Percentiles rank a stretch among this genome's conserved stretches.
Conservation (phyloP, 2,113 vertebrate species). For the Nicator chloris region DNA sequence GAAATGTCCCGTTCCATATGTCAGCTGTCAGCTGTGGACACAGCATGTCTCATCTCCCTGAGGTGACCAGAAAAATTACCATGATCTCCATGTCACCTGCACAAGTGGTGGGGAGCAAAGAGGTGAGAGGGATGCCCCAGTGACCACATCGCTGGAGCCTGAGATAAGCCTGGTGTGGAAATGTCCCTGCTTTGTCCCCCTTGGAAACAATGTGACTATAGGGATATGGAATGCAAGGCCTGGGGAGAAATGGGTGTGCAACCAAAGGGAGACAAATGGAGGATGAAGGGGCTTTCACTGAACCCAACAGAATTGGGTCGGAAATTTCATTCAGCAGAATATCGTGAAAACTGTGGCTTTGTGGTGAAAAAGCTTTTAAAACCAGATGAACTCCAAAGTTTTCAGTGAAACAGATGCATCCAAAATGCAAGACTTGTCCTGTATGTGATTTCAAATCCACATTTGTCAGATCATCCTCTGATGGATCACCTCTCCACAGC, state of each 20-base stretch:
- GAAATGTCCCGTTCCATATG: neutral
- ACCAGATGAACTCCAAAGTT: neutral
- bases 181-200: neutral
- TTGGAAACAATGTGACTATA: rapidly evolving
- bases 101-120: neutral
- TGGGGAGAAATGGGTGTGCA: neutral
- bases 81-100: neutral
- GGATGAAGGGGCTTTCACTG: neutral
- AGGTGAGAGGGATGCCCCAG: too few relatives aligned
- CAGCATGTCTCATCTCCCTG: neutral
- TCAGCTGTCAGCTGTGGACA: neutral
- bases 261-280: neutral
- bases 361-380: neutral
- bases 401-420: neutral
- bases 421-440: neutral
- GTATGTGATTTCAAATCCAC: rapidly evolving
- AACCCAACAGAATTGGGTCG: rapidly evolving
- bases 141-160: rapidly evolving
- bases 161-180: neutral
- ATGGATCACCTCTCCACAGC: neutral
- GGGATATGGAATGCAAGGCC: neutral
- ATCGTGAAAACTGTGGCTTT: neutral
- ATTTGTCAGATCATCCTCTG: rapidly evolving
- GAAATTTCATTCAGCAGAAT: neutral
- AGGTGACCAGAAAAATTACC: neutral